phyloP scores from a whole-genome alignment of 2,113 vertebrate species.

The Oriolus oriolus region DNA sequence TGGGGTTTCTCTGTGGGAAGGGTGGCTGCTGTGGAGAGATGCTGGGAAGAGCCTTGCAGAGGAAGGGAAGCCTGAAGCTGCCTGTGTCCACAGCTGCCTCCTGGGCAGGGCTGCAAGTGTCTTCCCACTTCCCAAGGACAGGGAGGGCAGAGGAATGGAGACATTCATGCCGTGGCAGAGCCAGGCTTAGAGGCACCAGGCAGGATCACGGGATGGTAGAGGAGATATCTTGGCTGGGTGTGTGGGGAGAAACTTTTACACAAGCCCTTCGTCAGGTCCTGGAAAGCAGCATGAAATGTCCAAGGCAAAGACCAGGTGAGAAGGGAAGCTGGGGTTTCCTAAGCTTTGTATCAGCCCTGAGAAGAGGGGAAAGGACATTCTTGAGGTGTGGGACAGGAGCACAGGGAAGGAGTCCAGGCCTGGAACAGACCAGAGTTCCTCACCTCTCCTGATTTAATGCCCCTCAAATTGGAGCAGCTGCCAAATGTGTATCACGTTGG shows the following conservation, averaged over 20 bases:
- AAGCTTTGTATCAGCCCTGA: fast-evolving
- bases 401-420: neutral
- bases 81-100: neutral
- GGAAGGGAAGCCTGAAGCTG: neutral
- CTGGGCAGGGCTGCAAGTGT: neutral
- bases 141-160: neutral
- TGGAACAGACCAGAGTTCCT: neutral
- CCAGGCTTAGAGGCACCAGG: too few relatives aligned
- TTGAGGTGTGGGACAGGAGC: neutral
- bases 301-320: neutral
- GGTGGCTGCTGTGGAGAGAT: neutral
- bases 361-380: fast-evolving
- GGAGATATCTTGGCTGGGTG: neutral
- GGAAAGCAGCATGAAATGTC: neutral
- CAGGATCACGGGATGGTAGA: fast-evolving
- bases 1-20: neutral
- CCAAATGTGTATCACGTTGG: neutral
- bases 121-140: neutral
- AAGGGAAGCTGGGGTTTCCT: fast-evolving
- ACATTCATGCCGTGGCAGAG: fast-evolving
- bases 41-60: neutral
- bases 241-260: too few relatives aligned
- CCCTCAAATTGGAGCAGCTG: neutral
- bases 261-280: neutral
- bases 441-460: neutral